Percentiles rank a stretch among this genome's conserved stretches.
Conservation (phyloP, 2,113 vertebrate species). For the Callopanchax toddi region DNA sequence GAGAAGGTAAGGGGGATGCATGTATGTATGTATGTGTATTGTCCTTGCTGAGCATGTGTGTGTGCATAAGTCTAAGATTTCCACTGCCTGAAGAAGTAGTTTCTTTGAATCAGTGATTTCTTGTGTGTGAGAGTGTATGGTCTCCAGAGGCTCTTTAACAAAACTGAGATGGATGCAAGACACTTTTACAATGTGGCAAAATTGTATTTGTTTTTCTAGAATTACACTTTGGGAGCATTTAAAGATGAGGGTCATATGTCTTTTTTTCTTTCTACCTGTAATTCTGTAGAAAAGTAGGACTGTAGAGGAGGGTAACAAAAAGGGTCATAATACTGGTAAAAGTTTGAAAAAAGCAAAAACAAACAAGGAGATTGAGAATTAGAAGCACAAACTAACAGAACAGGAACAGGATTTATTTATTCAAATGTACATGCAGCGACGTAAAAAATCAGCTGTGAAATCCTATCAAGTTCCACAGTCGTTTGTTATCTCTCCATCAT, state of each 20-base stretch:
- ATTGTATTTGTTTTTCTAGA: slow-evolving; percentile 15
- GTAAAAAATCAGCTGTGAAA: slow-evolving; percentile 63
- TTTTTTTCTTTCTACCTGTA: slow-evolving; percentile 9
- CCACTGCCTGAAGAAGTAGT: slow-evolving; percentile 48
- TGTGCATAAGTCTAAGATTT: slow-evolving; percentile 49
- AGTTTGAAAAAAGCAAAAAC: slow-evolving; percentile 5
- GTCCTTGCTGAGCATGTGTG: slow-evolving; percentile 49
- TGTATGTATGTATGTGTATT: slow-evolving; percentile 58
- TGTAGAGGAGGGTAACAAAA: slow-evolving; percentile 5
- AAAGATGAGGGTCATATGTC: neutral
- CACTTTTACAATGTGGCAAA: slow-evolving; percentile 49
- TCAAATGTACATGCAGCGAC: slow-evolving; percentile 25
- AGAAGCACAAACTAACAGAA: slow-evolving; percentile 11
- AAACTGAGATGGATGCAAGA: slow-evolving; percentile 22
- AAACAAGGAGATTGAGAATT: neutral
- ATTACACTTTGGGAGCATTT: neutral
- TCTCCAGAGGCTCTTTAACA: slow-evolving; percentile 18
- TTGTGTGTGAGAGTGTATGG: slow-evolving; percentile 11
- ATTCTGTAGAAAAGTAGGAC: slow-evolving; percentile 11
- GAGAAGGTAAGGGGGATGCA: slow-evolving; percentile 65
- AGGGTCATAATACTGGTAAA: neutral
- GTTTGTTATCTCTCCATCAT: slow-evolving; percentile 35
- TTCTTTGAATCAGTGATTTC: slow-evolving; percentile 45
- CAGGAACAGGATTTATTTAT: slow-evolving; percentile 23
- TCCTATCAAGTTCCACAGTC: slow-evolving; percentile 58